Conservation (phyloP, 1,140 invertebrate species). For the Semibalanus balanoides region DNA sequence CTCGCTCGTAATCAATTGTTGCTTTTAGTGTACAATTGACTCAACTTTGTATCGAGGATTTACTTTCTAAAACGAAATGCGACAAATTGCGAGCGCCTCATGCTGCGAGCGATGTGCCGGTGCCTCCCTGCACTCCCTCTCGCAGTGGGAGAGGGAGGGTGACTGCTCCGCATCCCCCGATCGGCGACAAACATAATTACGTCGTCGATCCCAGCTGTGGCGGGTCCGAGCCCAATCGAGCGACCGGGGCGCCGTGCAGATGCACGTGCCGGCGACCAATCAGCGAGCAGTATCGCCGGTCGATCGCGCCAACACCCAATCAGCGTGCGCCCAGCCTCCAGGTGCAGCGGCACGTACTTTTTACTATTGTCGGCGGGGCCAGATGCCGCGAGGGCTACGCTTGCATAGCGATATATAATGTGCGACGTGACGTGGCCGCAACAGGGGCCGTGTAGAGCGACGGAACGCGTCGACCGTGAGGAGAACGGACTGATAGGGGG, state of each 20-base stretch:
- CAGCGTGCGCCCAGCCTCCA: neutral
- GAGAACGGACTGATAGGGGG: neutral
- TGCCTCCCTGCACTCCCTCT: too few relatives aligned
- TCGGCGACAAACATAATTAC: neutral
- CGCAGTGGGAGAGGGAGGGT: neutral
- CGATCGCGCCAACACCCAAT: neutral
- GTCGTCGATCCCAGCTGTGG: neutral
- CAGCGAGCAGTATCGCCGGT: neutral
- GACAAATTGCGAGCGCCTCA: too few relatives aligned
- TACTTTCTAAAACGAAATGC: too few relatives aligned
- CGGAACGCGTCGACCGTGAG: neutral
- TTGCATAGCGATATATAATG: conserved; percentile 2
- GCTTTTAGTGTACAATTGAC: too few relatives aligned
- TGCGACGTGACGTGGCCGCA: neutral
- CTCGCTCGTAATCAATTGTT: too few relatives aligned
- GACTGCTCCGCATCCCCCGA: neutral
- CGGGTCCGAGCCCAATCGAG: neutral
- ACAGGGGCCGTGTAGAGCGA: neutral
- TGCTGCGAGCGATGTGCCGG: too few relatives aligned
- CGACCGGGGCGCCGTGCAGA: neutral
- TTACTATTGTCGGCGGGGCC: neutral
- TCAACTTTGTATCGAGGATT: too few relatives aligned
- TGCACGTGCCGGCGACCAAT: neutral
- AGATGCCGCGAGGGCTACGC: neutral
- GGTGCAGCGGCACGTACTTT: neutral